Percentiles rank a stretch among this genome's conserved stretches.
These are phyloP conservation scores for Nasua narica DNA, from an alignment of 2,797 vertebrate genomes.

Conservation along the genomic window DNA sequence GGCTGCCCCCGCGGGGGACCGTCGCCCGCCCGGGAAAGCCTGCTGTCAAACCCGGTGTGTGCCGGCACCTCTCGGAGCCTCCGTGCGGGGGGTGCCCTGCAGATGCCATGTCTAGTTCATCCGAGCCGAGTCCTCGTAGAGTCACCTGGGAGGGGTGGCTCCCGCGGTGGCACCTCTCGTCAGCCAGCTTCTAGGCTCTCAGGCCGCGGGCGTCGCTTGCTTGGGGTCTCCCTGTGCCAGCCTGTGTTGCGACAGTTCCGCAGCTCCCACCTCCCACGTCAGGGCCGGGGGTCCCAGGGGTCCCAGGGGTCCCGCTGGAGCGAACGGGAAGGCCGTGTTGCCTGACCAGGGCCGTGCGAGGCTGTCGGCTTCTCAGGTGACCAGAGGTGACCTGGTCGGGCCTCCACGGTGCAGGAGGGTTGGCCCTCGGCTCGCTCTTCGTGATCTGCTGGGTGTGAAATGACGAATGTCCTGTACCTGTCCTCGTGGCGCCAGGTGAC, in stretches of 20 bases:
- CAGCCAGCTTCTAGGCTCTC: neutral
- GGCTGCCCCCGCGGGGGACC: rapidly evolving
- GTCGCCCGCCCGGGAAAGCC: neutral
- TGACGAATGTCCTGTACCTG: rapidly evolving
- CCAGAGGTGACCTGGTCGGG: neutral
- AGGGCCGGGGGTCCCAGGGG: neutral
- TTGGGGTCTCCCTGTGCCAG: neutral
- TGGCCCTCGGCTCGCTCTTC: neutral
- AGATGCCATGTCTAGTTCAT: rapidly evolving
- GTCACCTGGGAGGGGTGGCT: neutral
- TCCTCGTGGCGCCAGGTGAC: rapidly evolving
- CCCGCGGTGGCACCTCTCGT: rapidly evolving
- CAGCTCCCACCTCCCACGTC: neutral
- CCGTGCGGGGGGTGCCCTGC: neutral
- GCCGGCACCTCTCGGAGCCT: rapidly evolving
- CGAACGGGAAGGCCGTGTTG: rapidly evolving
- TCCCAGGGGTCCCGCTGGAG: too few species aligned
- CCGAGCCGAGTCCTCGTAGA: rapidly evolving
- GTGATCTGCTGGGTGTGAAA: rapidly evolving
- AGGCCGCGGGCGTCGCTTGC: neutral
- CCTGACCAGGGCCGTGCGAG: neutral
- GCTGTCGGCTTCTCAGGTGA: neutral
- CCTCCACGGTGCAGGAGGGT: neutral
- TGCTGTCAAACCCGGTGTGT: neutral
- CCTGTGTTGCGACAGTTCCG: rapidly evolving